phyloP scores from a whole-genome alignment of 2,113 vertebrate species.

The Elaphurus davidianus region DNA sequence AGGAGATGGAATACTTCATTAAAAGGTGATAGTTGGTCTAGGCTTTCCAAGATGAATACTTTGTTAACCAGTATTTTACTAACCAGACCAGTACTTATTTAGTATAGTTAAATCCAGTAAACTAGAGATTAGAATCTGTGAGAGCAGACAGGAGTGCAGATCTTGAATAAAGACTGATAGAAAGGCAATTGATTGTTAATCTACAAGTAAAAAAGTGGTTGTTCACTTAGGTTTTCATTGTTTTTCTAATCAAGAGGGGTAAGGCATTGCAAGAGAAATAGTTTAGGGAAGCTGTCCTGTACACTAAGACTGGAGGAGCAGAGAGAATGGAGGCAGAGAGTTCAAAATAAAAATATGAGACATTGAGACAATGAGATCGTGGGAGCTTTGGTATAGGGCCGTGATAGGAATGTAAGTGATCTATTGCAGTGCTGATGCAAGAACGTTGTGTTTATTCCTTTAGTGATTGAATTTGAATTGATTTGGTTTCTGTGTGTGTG shows the following conservation, averaged over 20 bases:
- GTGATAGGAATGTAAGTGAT: not conserved
- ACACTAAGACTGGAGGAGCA: not conserved
- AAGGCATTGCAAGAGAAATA: not conserved
- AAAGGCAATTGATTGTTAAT: not conserved
- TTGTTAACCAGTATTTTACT: not conserved
- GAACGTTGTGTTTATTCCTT: not conserved
- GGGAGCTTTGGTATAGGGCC: rapidly evolving
- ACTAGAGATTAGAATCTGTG: not conserved
- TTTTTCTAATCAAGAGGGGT: not conserved
- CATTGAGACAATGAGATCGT: not conserved
- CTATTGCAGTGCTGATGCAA: not conserved
- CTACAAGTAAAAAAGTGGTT: not conserved
- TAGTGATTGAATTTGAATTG: not conserved
- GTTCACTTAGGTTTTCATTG: not conserved
- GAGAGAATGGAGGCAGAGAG: not conserved
- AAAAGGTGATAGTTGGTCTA: not conserved
- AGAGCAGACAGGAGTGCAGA: not conserved
- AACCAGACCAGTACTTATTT: not conserved
- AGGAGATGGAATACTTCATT: not conserved
- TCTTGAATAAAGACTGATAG: not conserved
- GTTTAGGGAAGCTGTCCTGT: not conserved
- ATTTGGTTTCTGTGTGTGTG: not conserved
- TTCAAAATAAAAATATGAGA: not conserved
- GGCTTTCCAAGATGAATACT: not conserved
- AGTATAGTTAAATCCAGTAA: not conserved